Evolutionary conservation across 2,888 invertebrate species (phyloP), one percentile per base, ranked within the genome.

Genomic region (Scaeva pyrastri): DNA sequence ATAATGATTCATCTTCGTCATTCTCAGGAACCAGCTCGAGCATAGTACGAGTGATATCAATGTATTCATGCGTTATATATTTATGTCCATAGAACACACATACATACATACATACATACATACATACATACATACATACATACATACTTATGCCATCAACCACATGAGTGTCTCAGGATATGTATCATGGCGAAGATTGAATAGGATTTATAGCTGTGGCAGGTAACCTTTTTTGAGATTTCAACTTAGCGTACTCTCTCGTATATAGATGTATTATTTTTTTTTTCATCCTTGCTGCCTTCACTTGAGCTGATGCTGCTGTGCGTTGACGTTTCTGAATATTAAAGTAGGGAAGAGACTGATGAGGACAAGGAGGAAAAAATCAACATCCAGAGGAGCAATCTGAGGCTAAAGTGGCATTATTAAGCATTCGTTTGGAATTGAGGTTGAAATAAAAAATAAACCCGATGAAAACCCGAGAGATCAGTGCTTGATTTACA

Each of bases 1-100:
- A 10, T 58, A 80, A 72, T 72, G 84, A 80, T 85, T 85, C 76
- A 85, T 80, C 84, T 76, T 80, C 84, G 75, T 76, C 76, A 80
- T 80, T 75, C 48, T 16, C 23, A 58, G 45, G 39, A 39, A 39
- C 10, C 23, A 52, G n/a, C 31, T 31, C 31, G 8, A 58, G 31
- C 58, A 52, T 2, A 7, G 8, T 31, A 68, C 50, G 39, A 60
- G n/a, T 55, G 43, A 52, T 21, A 45, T 26, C 23, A 10, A 60
- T 2, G 11, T 14, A 31, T 72, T 10, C 39, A 11, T 52, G 52
- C 45, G 43, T 26, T 43, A 56, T 56, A 48, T 56, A 31, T 56
- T 36, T 56, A 31, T 36, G 56, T 31, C 11, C 31, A 16, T 56
- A 55, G n/a, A n/a, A n/a, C n/a, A n/a, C n/a, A n/a, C n/a, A n/a